These are phyloP conservation scores for Lasioglossum vierecki DNA, from an alignment of 2,888 invertebrate species.

Conservation along the genomic window DNA sequence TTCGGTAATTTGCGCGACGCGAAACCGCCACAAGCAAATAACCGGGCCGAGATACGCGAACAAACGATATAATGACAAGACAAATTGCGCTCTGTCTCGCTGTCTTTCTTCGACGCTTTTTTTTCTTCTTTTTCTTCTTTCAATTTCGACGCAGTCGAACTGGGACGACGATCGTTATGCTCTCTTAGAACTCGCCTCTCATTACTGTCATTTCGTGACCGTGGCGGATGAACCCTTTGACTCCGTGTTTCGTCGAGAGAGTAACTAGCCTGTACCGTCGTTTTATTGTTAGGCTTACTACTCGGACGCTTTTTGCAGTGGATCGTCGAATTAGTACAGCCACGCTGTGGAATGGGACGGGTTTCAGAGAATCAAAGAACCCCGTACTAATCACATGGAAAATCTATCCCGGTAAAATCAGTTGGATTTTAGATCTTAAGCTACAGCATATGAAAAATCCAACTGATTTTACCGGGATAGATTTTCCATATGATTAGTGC, in stretches of 20 bases:
- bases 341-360: neutral
- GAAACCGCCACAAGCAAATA: slow-evolving; percentile 32
- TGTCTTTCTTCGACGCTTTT: neutral
- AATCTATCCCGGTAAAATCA: too few species aligned
- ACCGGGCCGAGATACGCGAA: slow-evolving; percentile 32
- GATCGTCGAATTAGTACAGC: neutral
- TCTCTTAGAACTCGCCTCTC: neutral
- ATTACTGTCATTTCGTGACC: slow-evolving; percentile 3
- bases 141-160: slow-evolving; percentile 6
- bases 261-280: neutral
- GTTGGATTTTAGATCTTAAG: too few species aligned
- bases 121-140: neutral
- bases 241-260: neutral
- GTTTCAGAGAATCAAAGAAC: too few species aligned
- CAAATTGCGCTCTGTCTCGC: slow-evolving; percentile 11
- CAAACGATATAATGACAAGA: slow-evolving; percentile 47
- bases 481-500: too few species aligned
- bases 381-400: too few species aligned
- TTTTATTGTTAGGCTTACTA: neutral
- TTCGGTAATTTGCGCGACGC: slow-evolving; percentile 26
- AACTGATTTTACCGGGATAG: too few species aligned
- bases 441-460: too few species aligned
- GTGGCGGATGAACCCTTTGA: neutral
- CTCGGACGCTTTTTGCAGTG: neutral
- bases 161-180: slow-evolving; percentile 8